Evolutionary conservation across 1,140 invertebrate genomes (phyloP).

Genomic region (Nymphalis io): DNA sequence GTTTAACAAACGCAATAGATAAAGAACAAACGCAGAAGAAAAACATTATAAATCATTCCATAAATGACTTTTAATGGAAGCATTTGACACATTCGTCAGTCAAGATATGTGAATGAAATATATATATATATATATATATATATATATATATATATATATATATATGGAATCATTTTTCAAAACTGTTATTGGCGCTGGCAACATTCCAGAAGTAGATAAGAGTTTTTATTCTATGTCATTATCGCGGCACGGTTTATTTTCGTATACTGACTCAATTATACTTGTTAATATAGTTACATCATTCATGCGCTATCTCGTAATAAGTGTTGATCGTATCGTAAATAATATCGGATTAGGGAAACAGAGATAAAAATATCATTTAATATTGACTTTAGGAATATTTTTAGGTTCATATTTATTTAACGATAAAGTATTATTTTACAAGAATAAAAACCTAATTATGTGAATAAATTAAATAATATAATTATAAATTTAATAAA

Average conservation of each 20-base stretch:
- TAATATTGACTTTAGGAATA: not conserved
- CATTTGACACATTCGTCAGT: not conserved
- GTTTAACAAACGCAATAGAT: not conserved
- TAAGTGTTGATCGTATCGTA: not conserved
- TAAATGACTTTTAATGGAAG: not conserved
- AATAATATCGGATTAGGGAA: not conserved
- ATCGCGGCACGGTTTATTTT: slow-evolving; percentile 12
- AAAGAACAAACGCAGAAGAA: not conserved
- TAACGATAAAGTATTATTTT: no score
- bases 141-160: no score
- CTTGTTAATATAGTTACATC: slow-evolving; percentile 1
- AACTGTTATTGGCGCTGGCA: not conserved
- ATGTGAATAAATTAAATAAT: no score
- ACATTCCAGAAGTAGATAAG: slow-evolving; percentile 13
- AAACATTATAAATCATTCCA: not conserved
- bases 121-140: not conserved
- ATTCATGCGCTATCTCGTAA: not conserved
- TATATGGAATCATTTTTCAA: no score
- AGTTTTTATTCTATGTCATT: slow-evolving; percentile 16
- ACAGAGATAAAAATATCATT: not conserved
- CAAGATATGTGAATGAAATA: not conserved
- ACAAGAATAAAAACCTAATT: no score
- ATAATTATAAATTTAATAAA: no score
- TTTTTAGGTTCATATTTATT: no score
- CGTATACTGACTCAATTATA: slow-evolving; percentile 4